Conservation (phyloP, 2,797 vertebrate genomes). For the Tragopan temminckii region DNA sequence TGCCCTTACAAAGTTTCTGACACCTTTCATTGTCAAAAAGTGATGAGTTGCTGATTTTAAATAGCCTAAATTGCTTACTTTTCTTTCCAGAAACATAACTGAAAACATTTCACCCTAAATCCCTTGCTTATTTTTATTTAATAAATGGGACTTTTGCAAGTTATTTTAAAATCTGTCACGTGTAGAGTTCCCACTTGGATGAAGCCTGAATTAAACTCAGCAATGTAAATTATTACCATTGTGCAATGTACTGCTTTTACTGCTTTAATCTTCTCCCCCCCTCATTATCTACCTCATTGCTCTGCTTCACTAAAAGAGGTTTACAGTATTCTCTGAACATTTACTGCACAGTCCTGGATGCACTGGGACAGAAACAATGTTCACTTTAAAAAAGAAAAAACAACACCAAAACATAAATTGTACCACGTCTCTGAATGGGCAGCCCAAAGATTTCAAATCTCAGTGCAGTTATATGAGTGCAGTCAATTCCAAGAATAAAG, state of each 20-base stretch:
- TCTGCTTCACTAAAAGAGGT: not conserved
- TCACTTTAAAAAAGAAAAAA: not conserved
- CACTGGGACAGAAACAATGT: not conserved
- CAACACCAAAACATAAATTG: not conserved
- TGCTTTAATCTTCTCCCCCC: not conserved
- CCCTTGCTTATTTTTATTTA: not conserved
- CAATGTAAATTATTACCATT: not conserved
- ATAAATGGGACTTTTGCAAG: not conserved
- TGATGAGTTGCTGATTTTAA: not conserved
- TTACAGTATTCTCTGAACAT: not conserved
- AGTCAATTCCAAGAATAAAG: not conserved
- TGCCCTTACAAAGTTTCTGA: constrained; percentile 26
- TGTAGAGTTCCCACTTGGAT: not conserved
- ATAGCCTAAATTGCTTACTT: not conserved
- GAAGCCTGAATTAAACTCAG: not conserved
- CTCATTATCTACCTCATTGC: not conserved
- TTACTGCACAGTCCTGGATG: not conserved
- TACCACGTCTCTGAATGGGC: not conserved
- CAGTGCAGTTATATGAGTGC: not conserved
- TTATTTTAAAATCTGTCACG: not conserved
- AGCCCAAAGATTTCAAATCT: not conserved
- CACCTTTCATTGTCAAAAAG: constrained; percentile 35
- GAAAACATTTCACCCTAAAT: not conserved
- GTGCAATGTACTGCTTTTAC: not conserved
- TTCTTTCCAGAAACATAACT: constrained; percentile 34